Base-by-base conservation (phyloP, 1,140 invertebrate species). In the Anastatus disparis region DNA sequence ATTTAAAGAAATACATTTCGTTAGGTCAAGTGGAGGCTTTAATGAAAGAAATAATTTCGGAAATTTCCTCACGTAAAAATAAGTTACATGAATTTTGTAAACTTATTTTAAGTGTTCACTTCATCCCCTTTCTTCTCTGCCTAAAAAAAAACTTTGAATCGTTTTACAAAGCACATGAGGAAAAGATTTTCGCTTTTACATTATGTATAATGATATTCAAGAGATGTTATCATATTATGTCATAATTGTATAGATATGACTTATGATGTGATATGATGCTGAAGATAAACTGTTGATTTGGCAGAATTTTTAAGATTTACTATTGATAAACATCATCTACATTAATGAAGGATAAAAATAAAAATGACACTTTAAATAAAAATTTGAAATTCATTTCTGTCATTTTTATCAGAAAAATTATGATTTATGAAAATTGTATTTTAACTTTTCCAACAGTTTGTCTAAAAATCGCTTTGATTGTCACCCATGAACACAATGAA, bases 31-130 rank as follows among this genome's bases (percentile, higher is more conserved):
- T 52, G 9, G 20, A 48, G 31, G 29, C 48, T 58, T 67, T 15
- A 26, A 46, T 2, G 7, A 15, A 7, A 44, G 9, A 48, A 13
- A 68, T 4, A 3, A 24, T 58, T 58, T 56, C 20, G 27, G 38
- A 42, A 13, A 67, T 31, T 26, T 53, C n/a, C 26, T 58, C 9
- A 24, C n/a, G 42, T 42, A 53, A 53, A 73, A 71, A 26, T 65
- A 52, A 13, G 31, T 53, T 31, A 29, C 22, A 26, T 53, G 17
- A 62, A 61, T 74, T 76, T 71, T 80, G 76, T 75, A n/a, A n/a
- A n/a, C n/a, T 75, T 75, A 76, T 84, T 84, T 76, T 78, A 79
- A 84, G 79, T 79, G 77, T 83, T 83, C 75, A 81, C 75, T 76
- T 73, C n/a, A n/a, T n/a, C n/a, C n/a, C n/a, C n/a, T n/a, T n/a